Percentiles rank a stretch among this genome's conserved stretches.
Evolutionary conservation across 2,888 invertebrate genomes (phyloP).

Genomic region (Ichneumoninae sp.): DNA sequence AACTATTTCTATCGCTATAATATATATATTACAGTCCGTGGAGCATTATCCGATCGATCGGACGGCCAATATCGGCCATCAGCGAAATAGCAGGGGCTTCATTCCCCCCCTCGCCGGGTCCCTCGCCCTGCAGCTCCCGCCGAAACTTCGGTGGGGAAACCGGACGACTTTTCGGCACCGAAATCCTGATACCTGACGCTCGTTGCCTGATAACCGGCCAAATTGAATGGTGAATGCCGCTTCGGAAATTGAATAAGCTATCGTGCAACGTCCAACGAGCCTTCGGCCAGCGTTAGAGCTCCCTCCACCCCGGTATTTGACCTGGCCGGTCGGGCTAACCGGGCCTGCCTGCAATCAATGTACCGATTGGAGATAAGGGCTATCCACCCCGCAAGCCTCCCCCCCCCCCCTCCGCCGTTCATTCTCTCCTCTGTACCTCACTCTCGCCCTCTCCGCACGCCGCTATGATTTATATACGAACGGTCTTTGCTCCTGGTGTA

Average conservation of each 20-base stretch:
- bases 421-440: constrained; percentile 70
- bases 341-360: constrained; percentile 79
- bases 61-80: constrained; percentile 36
- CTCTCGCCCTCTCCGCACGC: constrained; percentile 40
- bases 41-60: constrained; percentile 44
- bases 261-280: constrained; percentile 72
- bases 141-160: constrained; percentile 1
- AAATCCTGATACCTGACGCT: constrained; percentile 78
- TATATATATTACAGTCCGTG: background rate
- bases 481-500: constrained; percentile 78
- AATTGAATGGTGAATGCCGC: constrained; percentile 82
- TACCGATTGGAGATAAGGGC: constrained; percentile 82
- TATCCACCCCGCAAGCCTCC: constrained; percentile 62
- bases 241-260: constrained; percentile 84
- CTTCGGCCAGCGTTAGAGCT: constrained; percentile 70
- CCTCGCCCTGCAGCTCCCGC: background rate
- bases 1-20: constrained; percentile 2
- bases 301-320: constrained; percentile 78
- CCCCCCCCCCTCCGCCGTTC: constrained; percentile 69
- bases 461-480: constrained; percentile 80
- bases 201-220: constrained; percentile 78
- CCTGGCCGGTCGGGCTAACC: constrained; percentile 71
- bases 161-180: constrained; percentile 60
- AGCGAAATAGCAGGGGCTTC: constrained; percentile 22
- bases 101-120: constrained; percentile 4